phyloP scores from a whole-genome alignment of 2,113 vertebrate genomes.

The Circaetus gallicus region DNA sequence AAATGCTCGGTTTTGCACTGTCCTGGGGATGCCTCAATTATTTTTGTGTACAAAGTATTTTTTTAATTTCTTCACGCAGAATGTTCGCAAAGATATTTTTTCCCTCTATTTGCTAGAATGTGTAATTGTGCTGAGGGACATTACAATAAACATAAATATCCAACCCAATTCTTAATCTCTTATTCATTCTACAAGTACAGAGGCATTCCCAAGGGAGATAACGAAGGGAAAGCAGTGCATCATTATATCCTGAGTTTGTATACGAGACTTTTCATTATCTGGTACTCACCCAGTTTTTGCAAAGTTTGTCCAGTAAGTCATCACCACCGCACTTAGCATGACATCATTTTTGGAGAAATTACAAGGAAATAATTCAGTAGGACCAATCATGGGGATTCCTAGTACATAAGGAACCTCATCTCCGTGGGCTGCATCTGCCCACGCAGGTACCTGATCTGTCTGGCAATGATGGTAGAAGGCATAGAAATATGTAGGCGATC shows the following conservation, averaged over 20 bases:
- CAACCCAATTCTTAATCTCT: not conserved
- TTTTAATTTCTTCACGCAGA: not conserved
- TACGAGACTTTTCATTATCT: not conserved
- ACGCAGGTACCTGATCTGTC: conserved; percentile 96
- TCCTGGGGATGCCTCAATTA: not conserved
- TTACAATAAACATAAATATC: not conserved
- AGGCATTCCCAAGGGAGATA: not conserved
- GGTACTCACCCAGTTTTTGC: conserved; percentile 94
- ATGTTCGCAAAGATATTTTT: not conserved
- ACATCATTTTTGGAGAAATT: conserved; percentile 99
- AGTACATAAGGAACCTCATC: conserved; percentile 97
- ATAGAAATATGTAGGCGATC: conserved; percentile 97
- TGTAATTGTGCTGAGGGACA: not conserved
- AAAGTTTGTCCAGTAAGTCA: conserved; percentile 99
- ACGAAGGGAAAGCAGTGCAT: not conserved
- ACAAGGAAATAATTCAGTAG: conserved; percentile 97
- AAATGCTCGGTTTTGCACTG: not conserved
- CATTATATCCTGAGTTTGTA: not conserved
- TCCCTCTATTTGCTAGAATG: not conserved
- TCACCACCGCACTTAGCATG: conserved; percentile 98
- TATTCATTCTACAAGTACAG: not conserved
- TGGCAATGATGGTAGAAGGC: conserved; percentile 99
- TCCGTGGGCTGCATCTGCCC: conserved; percentile 96
- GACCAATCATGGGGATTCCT: conserved; percentile 96
- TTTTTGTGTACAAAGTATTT: not conserved